Evolutionary conservation across 2,797 vertebrate genomes (phyloP).

Genomic region (Chelonia mydas): DNA sequence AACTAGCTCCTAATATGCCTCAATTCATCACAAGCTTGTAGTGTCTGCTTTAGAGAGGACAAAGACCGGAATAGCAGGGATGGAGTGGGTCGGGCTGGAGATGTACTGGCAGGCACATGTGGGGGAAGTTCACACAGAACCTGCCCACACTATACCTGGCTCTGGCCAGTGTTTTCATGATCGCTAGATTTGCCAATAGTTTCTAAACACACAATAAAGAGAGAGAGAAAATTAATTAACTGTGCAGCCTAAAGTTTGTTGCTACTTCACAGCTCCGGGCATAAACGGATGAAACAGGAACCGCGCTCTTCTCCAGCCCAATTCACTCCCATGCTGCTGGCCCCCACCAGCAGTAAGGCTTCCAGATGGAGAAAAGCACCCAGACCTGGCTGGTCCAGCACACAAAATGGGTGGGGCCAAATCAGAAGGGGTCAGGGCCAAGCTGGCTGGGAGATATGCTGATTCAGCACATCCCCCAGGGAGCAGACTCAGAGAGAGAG

Average conservation of each 20-base stretch:
- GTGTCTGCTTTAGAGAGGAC: conserved; percentile 43
- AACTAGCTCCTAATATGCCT: conserved; percentile 65
- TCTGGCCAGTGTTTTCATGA: conserved; percentile 25
- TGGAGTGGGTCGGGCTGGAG: conserved; percentile 49
- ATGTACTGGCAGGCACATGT: conserved; percentile 49
- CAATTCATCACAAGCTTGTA: conserved; percentile 57
- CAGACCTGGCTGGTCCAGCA: background rate
- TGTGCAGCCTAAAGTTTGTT: conserved; percentile 33
- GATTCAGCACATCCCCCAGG: background rate
- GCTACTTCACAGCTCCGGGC: conserved; percentile 32
- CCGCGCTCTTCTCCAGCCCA: background rate
- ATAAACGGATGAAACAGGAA: background rate
- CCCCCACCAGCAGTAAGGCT: background rate
- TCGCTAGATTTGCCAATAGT: conserved; percentile 14
- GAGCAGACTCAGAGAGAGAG: background rate
- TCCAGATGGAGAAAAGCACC: background rate
- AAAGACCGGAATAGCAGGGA: conserved; percentile 40
- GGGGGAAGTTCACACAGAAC: conserved; percentile 28
- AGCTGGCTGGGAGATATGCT: background rate
- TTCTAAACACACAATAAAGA: conserved; percentile 41
- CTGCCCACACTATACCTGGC: conserved; percentile 39
- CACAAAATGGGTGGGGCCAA: background rate
- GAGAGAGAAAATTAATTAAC: conserved; percentile 10
- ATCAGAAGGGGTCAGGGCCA: background rate
- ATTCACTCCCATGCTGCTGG: background rate